Conservation (phyloP, 2,888 invertebrate species). For the Eulithis prunata region DNA sequence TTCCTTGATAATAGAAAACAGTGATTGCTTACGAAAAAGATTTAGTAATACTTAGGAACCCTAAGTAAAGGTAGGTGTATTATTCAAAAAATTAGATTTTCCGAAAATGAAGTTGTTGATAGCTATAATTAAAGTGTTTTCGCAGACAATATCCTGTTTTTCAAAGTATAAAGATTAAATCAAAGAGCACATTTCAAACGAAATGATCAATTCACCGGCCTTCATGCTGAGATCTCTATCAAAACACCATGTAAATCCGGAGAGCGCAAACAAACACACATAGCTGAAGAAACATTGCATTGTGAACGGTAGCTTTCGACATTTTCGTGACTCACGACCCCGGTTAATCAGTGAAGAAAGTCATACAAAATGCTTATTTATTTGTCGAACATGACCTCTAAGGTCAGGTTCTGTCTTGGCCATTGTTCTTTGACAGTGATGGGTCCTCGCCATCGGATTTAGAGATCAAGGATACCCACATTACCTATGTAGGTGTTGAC, state of each 20-base stretch:
- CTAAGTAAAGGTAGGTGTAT: too few relatives aligned
- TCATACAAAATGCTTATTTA: constrained; percentile 77
- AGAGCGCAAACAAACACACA: constrained; percentile 50
- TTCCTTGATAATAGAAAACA: too few relatives aligned
- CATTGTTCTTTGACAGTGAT: constrained; percentile 59
- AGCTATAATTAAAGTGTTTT: too few relatives aligned
- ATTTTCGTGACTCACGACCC: constrained; percentile 79
- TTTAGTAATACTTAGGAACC: too few relatives aligned
- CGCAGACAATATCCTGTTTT: not conserved
- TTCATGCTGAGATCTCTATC: constrained; percentile 38
- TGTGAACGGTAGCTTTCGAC: constrained; percentile 71
- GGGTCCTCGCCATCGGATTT: constrained; percentile 46
- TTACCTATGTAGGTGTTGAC: constrained; percentile 31
- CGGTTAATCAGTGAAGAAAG: constrained; percentile 74
- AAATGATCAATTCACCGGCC: constrained; percentile 25
- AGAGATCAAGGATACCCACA: constrained; percentile 40
- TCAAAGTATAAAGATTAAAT: not conserved
- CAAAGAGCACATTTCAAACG: not conserved
- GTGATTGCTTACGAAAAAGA: too few relatives aligned
- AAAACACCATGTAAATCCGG: constrained; percentile 44
- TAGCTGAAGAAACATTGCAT: constrained; percentile 52
- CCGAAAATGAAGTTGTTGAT: too few relatives aligned
- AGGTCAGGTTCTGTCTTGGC: constrained; percentile 50
- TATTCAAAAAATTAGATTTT: too few relatives aligned
- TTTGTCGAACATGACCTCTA: constrained; percentile 68